Evolutionary conservation across 2,113 vertebrate species (phyloP).

Genomic region (Myrmecophaga tridactyla): DNA sequence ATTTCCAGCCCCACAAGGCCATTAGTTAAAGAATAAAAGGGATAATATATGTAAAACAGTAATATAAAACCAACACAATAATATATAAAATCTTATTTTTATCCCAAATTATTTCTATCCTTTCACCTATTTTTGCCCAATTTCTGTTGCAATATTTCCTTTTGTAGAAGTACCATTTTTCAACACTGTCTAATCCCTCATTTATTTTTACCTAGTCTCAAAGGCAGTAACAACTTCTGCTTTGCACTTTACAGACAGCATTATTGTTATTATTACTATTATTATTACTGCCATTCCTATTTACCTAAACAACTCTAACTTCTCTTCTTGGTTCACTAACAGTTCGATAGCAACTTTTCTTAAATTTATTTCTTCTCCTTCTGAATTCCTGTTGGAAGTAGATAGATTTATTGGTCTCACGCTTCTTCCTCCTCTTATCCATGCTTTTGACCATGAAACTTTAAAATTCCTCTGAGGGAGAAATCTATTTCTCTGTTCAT

Average conservation of each 20-base stretch:
- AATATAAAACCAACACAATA: neutral
- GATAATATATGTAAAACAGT: neutral
- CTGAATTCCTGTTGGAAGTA: neutral
- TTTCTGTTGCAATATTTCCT: neutral
- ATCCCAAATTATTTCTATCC: neutral
- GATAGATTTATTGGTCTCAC: neutral
- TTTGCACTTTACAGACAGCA: neutral
- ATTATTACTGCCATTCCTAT: neutral
- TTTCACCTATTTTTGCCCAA: neutral
- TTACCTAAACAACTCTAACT: neutral
- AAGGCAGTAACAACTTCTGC: neutral
- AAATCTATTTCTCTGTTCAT: too few species aligned
- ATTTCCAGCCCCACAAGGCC: neutral
- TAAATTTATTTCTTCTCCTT: neutral
- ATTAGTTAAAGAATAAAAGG: neutral
- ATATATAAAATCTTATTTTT: neutral
- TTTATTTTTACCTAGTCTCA: neutral
- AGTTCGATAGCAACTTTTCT: neutral
- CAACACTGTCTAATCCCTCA: neutral
- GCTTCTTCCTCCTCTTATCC: neutral
- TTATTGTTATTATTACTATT: too few species aligned
- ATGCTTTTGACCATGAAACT: neutral
- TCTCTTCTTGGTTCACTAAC: neutral
- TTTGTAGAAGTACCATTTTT: neutral
- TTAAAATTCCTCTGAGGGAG: too few species aligned